A percentile compares a stretch with the other conserved stretches of the same genome.
Evolutionary conservation across 2,113 vertebrate species (phyloP).

Genomic region (Mugil cephalus): DNA sequence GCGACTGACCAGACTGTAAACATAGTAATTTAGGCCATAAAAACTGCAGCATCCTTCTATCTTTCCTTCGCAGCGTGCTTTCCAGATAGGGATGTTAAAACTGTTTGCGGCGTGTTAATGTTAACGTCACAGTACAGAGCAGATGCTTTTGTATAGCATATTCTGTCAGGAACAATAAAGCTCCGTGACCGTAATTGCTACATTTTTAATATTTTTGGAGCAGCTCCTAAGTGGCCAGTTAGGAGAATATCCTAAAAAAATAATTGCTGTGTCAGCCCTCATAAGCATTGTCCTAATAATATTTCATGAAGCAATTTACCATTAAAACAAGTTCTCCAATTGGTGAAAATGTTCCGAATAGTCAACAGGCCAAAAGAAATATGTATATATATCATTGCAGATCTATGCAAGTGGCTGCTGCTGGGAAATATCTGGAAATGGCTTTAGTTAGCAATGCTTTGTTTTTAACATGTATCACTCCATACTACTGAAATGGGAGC

Average conservation of each 20-base stretch:
- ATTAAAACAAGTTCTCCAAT: neutral
- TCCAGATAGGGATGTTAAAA: conserved; percentile 8
- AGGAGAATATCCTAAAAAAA: conserved; percentile 13
- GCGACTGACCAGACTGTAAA: conserved; percentile 56
- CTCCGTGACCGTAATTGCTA: neutral
- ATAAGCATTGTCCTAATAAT: neutral
- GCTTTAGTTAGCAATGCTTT: neutral
- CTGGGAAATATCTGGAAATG: neutral
- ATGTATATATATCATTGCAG: neutral
- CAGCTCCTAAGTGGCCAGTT: conserved; percentile 5
- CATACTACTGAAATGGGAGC: neutral
- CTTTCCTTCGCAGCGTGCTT: conserved; percentile 32
- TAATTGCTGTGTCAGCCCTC: neutral
- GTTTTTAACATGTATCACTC: conserved; percentile 19
- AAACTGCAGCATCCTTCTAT: conserved; percentile 35
- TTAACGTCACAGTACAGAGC: neutral
- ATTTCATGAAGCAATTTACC: neutral
- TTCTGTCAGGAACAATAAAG: neutral
- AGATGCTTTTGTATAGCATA: neutral
- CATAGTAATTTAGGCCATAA: conserved; percentile 52
- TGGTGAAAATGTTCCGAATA: neutral
- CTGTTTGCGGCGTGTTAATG: neutral
- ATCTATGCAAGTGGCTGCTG: neutral
- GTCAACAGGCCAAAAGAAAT: conserved; percentile 8
- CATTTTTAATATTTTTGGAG: neutral